phyloP scores from a whole-genome alignment of 2,797 vertebrate species.

The Simalia tracyae region DNA sequence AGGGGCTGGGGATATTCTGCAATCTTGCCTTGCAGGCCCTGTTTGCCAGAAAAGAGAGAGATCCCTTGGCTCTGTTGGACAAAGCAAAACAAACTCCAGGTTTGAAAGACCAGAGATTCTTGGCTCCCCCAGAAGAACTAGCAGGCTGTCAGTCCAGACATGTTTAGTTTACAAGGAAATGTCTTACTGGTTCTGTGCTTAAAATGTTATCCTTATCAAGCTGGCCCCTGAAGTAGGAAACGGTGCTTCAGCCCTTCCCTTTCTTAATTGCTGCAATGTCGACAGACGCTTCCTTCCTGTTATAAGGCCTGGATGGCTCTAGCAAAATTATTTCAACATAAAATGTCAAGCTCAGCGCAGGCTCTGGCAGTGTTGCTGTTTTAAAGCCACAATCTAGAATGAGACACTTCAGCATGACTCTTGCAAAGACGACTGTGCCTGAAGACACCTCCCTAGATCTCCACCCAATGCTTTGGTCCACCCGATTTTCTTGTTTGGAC shows the following conservation, averaged over 20 bases:
- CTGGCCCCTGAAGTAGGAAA: neutral
- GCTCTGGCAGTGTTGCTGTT: neutral
- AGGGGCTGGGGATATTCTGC: neutral
- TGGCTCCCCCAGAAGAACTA: neutral
- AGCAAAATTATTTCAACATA: neutral
- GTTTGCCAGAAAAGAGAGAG: neutral
- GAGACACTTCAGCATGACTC: neutral
- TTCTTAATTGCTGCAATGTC: rapidly evolving
- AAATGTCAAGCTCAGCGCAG: neutral
- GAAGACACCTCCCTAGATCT: neutral
- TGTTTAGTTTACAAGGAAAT: neutral
- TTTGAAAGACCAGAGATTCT: neutral
- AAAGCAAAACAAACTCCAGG: neutral
- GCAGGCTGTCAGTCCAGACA: neutral
- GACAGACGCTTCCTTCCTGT: neutral
- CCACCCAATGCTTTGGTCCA: neutral
- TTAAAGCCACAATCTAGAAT: neutral
- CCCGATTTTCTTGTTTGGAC: neutral
- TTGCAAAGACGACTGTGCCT: neutral
- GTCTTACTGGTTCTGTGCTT: neutral
- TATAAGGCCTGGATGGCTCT: neutral
- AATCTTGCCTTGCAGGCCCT: too few relatives aligned
- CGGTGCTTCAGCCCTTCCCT: constrained; percentile 18
- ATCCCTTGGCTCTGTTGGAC: neutral
- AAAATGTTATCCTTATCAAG: neutral